A percentile compares a stretch with the other conserved stretches of the same genome.
These are phyloP conservation scores for Microcebus ravelobensis DNA, from an alignment of 2,113 vertebrate genomes.

Conservation along the genomic window DNA sequence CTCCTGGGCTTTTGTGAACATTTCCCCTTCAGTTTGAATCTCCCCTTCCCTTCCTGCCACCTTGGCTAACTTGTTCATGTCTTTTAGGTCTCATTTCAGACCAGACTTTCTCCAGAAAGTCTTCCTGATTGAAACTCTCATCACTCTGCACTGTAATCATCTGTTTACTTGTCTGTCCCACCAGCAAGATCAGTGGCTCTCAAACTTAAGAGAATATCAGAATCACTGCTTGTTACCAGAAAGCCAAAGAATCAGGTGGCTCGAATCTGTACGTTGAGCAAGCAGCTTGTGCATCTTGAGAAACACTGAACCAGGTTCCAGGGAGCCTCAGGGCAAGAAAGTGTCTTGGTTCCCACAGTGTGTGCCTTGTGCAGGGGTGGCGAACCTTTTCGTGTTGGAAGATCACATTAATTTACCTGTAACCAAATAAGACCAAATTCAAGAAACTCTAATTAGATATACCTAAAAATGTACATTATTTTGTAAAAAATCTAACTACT, in stretches of 20 bases:
- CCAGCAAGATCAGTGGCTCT: not conserved
- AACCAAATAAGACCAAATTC: no score
- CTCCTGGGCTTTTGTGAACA: not conserved
- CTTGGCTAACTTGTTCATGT: not conserved
- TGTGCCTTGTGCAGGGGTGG: not conserved
- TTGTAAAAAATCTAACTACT: no score
- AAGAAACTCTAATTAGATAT: no score
- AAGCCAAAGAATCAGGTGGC: not conserved
- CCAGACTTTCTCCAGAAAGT: slow-evolving; percentile 12
- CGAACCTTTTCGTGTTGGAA: no score
- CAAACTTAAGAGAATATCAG: not conserved
- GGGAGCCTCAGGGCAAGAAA: not conserved
- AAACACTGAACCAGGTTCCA: not conserved
- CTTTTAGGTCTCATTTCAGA: not conserved
- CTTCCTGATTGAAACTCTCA: not conserved
- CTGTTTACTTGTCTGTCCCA: not conserved
- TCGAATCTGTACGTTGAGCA: not conserved
- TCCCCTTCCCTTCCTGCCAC: not conserved
- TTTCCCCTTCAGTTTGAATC: not conserved
- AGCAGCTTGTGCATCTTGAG: not conserved
- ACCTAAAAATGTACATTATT: no score
- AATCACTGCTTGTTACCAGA: not conserved
- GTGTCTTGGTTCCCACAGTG: not conserved
- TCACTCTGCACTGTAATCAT: not conserved
- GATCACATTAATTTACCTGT: no score